These are phyloP conservation scores for Ophioderma brevispina DNA, from an alignment of 35 echinoderm and acorn worm genomes.

Conservation along the genomic window DNA sequence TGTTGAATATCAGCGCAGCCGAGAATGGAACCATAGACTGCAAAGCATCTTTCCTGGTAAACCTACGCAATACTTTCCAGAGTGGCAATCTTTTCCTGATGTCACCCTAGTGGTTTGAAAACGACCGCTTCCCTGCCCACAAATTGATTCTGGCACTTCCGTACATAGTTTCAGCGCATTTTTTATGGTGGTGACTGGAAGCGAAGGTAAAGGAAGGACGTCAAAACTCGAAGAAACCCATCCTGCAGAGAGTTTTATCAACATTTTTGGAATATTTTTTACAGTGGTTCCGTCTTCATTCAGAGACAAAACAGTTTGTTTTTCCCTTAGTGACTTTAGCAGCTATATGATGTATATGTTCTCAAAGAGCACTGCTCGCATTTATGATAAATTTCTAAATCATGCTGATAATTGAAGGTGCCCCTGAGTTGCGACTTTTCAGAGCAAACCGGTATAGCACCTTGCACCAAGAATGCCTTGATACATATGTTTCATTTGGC, in stretches of 20 bases:
- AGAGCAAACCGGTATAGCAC: background rate
- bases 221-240: background rate
- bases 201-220: background rate
- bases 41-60: background rate
- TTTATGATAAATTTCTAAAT: background rate
- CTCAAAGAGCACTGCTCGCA: background rate
- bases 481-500: background rate
- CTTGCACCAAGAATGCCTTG: background rate
- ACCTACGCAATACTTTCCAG: constrained; percentile 9
- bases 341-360: background rate
- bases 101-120: constrained; percentile 15
- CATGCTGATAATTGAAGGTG: background rate
- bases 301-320: background rate
- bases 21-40: background rate
- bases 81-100: constrained; percentile 9
- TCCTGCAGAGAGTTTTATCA: background rate
- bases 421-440: background rate
- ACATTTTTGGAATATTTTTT: constrained; percentile 34
- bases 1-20: no score
- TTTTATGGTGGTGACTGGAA: constrained; percentile 17
- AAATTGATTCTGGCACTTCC: background rate
- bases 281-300: background rate
- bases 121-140: constrained; percentile 11
- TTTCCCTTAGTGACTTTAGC: background rate
- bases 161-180: constrained; percentile 28